Evolutionary conservation across 2,888 invertebrate species (phyloP).

Genomic region (Podotricha telesiphe): DNA sequence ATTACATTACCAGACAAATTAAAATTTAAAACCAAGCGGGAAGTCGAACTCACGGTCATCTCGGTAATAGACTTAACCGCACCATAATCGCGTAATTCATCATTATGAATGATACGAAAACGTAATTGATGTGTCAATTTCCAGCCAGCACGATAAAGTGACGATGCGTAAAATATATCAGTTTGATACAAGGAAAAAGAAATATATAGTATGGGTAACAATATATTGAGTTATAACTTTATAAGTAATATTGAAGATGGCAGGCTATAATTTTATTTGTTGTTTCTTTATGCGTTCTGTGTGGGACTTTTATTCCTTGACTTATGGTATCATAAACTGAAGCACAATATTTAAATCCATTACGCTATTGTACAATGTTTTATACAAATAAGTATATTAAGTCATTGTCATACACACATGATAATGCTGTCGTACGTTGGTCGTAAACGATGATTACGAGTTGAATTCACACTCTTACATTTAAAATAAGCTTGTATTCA

Average conservation of each 20-base stretch:
- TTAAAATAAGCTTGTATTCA: neutral
- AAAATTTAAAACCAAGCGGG: no score
- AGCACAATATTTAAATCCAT: conserved; percentile 10
- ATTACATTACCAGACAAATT: no score
- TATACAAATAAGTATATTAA: neutral
- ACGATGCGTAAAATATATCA: conserved; percentile 21
- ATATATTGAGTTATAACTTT: conserved; percentile 20
- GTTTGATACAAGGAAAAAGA: conserved; percentile 4
- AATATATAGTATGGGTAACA: conserved; percentile 11
- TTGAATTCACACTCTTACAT: neutral
- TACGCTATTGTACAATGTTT: neutral
- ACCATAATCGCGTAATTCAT: neutral
- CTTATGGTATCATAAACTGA: conserved; percentile 23
- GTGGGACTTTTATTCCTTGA: conserved; percentile 31
- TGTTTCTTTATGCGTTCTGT: conserved; percentile 24
- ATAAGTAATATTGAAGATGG: conserved; percentile 31
- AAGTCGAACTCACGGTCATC: no score
- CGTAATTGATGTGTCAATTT: neutral
- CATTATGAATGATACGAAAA: neutral
- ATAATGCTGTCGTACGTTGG: no score
- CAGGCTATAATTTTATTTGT: conserved; percentile 28
- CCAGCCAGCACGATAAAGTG: neutral
- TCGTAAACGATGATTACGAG: no score
- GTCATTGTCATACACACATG: neutral
- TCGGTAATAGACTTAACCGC: neutral